Conservation (phyloP, 2,888 invertebrate genomes). For the Apotomis betuletana region DNA sequence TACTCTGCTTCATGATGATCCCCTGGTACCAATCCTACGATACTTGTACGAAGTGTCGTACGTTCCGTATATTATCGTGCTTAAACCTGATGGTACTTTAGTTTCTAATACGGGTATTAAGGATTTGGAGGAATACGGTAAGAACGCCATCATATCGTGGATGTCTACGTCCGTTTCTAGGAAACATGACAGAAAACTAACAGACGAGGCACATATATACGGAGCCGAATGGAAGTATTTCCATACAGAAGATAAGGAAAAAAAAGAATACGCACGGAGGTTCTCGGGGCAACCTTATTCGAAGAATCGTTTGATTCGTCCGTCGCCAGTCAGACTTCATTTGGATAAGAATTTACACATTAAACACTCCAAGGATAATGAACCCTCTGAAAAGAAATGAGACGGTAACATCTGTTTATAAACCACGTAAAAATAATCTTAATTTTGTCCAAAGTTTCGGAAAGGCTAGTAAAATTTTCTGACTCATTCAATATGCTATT, state of each 20-base stretch:
- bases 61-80: constrained; percentile 63
- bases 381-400: background rate
- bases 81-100: constrained; percentile 60
- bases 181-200: constrained; percentile 55
- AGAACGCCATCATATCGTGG: constrained; percentile 73
- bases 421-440: too few species aligned
- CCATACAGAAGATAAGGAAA: constrained; percentile 40
- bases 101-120: constrained; percentile 63
- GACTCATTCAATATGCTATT: too few species aligned
- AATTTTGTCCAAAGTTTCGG: too few species aligned
- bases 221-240: constrained; percentile 62
- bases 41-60: constrained; percentile 65
- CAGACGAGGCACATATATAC: constrained; percentile 60
- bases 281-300: constrained; percentile 45
- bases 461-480: too few species aligned
- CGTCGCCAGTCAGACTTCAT: background rate
- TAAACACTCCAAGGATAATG: background rate
- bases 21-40: constrained; percentile 57
- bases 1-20: constrained; percentile 62
- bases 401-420: too few species aligned
- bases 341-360: background rate
- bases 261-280: constrained; percentile 52
- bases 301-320: background rate
- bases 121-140: constrained; percentile 68
- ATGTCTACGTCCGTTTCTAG: constrained; percentile 52